Conservation (phyloP, 2,113 vertebrate genomes). For the Callithrix jacchus region DNA sequence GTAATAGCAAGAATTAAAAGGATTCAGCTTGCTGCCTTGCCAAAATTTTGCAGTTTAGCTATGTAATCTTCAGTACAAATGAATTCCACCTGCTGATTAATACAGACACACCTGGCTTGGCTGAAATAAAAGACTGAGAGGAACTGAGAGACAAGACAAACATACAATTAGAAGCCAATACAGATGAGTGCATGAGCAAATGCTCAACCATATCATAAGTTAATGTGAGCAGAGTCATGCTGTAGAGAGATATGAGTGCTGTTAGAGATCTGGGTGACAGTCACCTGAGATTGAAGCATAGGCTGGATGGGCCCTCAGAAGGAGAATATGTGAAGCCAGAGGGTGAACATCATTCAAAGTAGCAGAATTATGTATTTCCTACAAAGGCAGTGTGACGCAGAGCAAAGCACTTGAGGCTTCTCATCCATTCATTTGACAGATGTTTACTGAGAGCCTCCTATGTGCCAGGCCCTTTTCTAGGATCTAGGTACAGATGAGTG, state of each 20-base stretch:
- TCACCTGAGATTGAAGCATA: background rate
- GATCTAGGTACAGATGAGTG: background rate
- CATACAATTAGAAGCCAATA: background rate
- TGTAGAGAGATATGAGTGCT: background rate
- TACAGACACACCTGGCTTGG: background rate
- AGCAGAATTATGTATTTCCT: background rate
- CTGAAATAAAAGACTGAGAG: background rate
- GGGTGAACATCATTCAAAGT: background rate
- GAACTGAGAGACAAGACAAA: background rate
- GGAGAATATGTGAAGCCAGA: background rate
- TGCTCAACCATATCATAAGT: background rate
- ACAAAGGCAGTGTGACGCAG: background rate
- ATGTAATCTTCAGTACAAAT: slow-evolving; percentile 25
- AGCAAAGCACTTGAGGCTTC: background rate
- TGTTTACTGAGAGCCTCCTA: background rate
- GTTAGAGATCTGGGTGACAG: background rate
- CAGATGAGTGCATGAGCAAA: background rate
- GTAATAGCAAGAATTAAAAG: background rate
- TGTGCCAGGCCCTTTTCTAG: background rate
- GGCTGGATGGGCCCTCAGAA: background rate
- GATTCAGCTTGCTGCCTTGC: background rate
- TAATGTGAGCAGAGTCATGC: background rate
- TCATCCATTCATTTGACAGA: background rate
- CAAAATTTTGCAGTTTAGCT: background rate
- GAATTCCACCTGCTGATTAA: background rate